Base-by-base conservation (phyloP, 2,888 invertebrate genomes). In the Ennomos fuscantarius region DNA sequence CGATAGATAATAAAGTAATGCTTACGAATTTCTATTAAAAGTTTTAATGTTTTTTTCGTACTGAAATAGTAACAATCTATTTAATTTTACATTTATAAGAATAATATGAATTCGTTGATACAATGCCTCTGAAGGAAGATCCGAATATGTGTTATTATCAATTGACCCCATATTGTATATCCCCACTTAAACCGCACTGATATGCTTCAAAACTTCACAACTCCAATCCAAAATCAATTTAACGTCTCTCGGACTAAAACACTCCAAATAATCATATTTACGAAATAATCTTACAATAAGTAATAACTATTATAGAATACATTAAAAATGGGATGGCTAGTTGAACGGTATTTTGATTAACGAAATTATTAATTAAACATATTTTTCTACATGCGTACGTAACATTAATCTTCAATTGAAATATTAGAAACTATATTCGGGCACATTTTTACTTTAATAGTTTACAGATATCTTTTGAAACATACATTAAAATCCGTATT, bases 201-300 rank as follows among this genome's bases (percentile, higher is more conserved):
- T 87, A 87, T 87, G 87, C 83, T 72, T 84, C 74, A 74, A 80
- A 81, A 81, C 71, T 68, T 87, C 86, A 87, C 85, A 87, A 87
- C 86, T 74, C 81, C 68, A 64, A 77, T 79, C 80, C 61, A 69
- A 84, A 84, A 83, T 73, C 59, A 81, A 81, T 79, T 82, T 81
- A 75, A 65, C 71, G 79, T 81, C 84, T 60, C 64, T 60, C 61
- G 74, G 84, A 82, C 82, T 53, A n/a, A 41, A 61, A 34, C 54
- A 63, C 51, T 60, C 52, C 46, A 63, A 64, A 64, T 55, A 40
- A 62, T 49, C 12, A 41, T 15, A 61, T 42, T 58, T 56, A 60
- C 15, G 10, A 62, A 61, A 62, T 51, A 50, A 62, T 62, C 62
- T 58, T 65, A 68, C 44, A 60, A 57, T 54, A 56, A 55, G 51